Conservation (phyloP, 64 coral and sea anemone genomes). For the Astreopora myriophthalma region DNA sequence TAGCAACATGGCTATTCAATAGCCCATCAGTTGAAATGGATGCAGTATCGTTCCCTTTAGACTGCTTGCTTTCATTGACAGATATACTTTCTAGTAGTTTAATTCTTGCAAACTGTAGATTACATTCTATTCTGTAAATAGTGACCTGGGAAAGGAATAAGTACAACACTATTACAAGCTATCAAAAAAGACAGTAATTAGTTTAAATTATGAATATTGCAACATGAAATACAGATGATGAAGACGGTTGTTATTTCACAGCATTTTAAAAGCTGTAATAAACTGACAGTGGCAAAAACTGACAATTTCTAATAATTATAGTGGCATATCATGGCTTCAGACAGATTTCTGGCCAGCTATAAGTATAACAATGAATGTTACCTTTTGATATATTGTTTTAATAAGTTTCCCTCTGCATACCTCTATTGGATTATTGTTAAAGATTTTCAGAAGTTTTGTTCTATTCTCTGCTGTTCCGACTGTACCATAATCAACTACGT, state of each 20-base stretch:
- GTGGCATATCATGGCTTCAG: too few species aligned
- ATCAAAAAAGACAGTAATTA: neutral
- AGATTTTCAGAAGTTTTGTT: constrained; percentile 81
- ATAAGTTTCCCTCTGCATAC: too few species aligned
- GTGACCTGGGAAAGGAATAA: constrained; percentile 65
- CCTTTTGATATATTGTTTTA: too few species aligned
- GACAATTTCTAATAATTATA: too few species aligned
- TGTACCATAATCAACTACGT: constrained; percentile 91
- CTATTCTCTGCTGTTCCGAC: constrained; percentile 85
- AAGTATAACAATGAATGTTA: too few species aligned
- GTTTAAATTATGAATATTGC: too few species aligned
- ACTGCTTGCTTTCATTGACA: constrained; percentile 26
- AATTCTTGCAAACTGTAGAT: constrained; percentile 64
- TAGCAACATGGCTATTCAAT: neutral
- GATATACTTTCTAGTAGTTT: constrained; percentile 57
- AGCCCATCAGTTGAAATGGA: neutral
- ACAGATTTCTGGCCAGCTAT: too few species aligned
- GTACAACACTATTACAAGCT: neutral
- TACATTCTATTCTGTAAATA: constrained; percentile 82
- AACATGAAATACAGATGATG: too few species aligned
- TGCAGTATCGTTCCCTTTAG: neutral
- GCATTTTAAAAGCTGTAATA: too few species aligned
- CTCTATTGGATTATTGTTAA: constrained; percentile 91
- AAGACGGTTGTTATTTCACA: too few species aligned
- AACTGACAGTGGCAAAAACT: too few species aligned